These are phyloP conservation scores for Hydrotaea diabolus DNA, from an alignment of 2,888 invertebrate genomes.

Conservation along the genomic window DNA sequence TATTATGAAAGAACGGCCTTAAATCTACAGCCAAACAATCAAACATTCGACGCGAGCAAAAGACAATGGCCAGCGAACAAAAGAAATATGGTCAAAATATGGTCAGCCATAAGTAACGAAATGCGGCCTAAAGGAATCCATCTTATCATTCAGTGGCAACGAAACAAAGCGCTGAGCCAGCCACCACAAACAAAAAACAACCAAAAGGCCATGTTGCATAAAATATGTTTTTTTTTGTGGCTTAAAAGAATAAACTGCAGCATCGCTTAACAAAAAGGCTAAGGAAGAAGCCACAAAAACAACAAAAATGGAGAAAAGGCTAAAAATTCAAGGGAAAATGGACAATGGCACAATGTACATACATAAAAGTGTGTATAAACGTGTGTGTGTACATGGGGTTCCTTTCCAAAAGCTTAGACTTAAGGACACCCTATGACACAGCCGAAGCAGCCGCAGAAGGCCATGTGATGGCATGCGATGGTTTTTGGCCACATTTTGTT, in stretches of 20 bases:
- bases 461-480: background rate
- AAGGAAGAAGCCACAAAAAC: too few species aligned
- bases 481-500: conserved; percentile 4
- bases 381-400: too few species aligned
- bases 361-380: background rate
- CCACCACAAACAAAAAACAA: conserved; percentile 10
- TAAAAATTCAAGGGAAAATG: conserved; percentile 18
- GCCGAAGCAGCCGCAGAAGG: background rate
- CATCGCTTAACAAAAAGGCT: too few species aligned
- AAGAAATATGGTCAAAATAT: conserved; percentile 40
- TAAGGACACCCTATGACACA: conserved; percentile 23
- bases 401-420: background rate
- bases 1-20: conserved; percentile 56
- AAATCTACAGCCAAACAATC: conserved; percentile 35
- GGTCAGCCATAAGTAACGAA: conserved; percentile 33
- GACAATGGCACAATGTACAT: background rate
- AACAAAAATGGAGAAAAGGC: background rate
- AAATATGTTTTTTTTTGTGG: conserved; percentile 43
- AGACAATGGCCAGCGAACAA: conserved; percentile 52
- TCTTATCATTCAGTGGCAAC: conserved; percentile 44
- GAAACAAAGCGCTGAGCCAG: background rate
- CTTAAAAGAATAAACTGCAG: background rate
- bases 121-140: conserved; percentile 37
- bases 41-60: background rate
- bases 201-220: conserved; percentile 37